Conservation (phyloP, 92 coral and sea anemone genomes). For the Palythoa caribaeorum region DNA sequence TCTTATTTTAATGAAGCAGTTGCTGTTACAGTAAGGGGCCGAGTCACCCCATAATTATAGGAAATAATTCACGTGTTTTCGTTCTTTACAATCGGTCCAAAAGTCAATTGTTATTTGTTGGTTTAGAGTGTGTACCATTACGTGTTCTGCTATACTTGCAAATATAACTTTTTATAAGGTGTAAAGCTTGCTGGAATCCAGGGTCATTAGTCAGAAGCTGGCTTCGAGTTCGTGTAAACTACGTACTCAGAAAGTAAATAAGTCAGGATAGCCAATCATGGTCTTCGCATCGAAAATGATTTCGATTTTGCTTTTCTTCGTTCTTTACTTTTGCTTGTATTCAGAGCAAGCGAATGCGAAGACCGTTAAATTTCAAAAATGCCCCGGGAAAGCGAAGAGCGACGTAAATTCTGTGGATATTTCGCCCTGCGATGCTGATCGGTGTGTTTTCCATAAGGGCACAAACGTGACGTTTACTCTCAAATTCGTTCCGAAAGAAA, state of each 20-base stretch:
- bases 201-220: no score
- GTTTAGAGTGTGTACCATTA: no score
- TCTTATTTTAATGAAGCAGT: no score
- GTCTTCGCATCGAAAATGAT: background rate
- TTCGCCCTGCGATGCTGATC: constrained; percentile 51
- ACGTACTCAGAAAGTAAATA: background rate
- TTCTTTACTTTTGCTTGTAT: background rate
- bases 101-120: no score
- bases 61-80: no score
- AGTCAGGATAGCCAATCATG: background rate
- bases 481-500: constrained; percentile 49
- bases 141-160: no score
- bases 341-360: background rate
- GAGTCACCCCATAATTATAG: no score
- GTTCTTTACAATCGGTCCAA: no score
- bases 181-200: no score
- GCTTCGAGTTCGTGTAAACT: no score
- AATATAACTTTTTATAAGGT: no score
- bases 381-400: background rate
- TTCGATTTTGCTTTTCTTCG: background rate
- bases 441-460: constrained; percentile 60
- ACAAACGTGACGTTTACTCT: constrained; percentile 50
- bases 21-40: no score
- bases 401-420: constrained; percentile 19
- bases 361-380: background rate